Evolutionary conservation across 1,140 invertebrate genomes (phyloP).

Genomic region (Ceratina calcarata): DNA sequence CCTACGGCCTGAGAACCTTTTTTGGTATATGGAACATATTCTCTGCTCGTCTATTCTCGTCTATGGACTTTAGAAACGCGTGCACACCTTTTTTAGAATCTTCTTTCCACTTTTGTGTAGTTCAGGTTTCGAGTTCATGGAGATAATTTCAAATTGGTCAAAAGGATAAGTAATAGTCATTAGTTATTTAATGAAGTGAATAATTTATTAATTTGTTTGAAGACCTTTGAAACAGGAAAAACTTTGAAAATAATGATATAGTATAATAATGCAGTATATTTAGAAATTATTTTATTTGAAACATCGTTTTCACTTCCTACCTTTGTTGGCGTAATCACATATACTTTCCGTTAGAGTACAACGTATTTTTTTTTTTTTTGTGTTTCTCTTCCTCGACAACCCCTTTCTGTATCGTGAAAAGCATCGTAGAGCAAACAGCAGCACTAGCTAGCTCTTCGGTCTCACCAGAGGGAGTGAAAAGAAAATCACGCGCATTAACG

Average conservation of each 20-base stretch:
- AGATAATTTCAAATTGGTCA: background rate
- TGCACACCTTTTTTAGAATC: conserved; percentile 2
- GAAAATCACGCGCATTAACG: conserved; percentile 48
- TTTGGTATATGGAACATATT: background rate
- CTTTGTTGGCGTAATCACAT: background rate
- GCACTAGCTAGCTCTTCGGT: background rate
- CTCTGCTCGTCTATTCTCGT: background rate
- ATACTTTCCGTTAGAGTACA: background rate
- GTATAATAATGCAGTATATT: too few species aligned
- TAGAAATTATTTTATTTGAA: too few species aligned
- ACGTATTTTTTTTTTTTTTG: background rate
- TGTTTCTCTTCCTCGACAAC: background rate
- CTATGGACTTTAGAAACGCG: background rate
- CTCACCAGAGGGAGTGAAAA: conserved; percentile 22
- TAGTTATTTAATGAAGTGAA: too few species aligned
- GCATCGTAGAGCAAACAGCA: conserved; percentile 41
- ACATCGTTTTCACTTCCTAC: too few species aligned
- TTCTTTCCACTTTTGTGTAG: background rate
- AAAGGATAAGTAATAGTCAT: background rate
- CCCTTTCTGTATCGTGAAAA: conserved; percentile 21
- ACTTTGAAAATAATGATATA: background rate
- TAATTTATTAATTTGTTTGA: too few species aligned
- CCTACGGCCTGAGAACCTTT: background rate
- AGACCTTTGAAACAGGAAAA: too few species aligned
- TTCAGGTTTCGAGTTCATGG: background rate